phyloP scores from a whole-genome alignment of 2,888 invertebrate genomes.

The Copidosoma aretas region DNA sequence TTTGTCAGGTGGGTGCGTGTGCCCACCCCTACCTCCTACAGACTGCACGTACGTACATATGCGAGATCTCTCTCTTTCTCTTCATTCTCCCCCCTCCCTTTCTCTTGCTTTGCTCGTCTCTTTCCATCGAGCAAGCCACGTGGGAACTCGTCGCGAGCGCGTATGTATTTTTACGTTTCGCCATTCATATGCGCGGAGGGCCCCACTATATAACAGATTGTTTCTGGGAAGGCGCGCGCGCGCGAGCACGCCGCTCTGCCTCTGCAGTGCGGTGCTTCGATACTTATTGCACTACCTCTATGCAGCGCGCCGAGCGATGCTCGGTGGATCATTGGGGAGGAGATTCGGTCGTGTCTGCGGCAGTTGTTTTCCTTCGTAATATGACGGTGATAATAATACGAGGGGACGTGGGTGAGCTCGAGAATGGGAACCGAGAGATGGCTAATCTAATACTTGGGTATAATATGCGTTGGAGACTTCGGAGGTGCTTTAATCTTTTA shows the following conservation, averaged over 20 bases:
- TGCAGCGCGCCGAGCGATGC: too few relatives aligned
- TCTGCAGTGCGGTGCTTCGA: slow-evolving; percentile 9
- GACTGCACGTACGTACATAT: neutral
- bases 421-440: too few relatives aligned
- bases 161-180: slow-evolving; percentile 58
- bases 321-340: neutral
- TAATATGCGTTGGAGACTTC: too few relatives aligned
- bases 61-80: slow-evolving; percentile 18
- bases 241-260: slow-evolving; percentile 38
- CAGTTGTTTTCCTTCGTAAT: slow-evolving; percentile 45
- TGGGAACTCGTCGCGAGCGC: slow-evolving; percentile 55
- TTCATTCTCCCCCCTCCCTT: slow-evolving; percentile 40
- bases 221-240: slow-evolving; percentile 57
- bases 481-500: too few relatives aligned
- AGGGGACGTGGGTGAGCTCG: slow-evolving; percentile 2
- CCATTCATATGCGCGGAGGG: slow-evolving; percentile 56
- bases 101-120: slow-evolving; percentile 27
- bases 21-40: slow-evolving; percentile 13
- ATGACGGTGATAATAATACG: slow-evolving; percentile 41
- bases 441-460: too few relatives aligned
- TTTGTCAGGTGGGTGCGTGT: slow-evolving; percentile 29
- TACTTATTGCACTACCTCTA: neutral
- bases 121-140: slow-evolving; percentile 53
- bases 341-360: slow-evolving; percentile 7
- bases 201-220: slow-evolving; percentile 57